Evolutionary conservation across 2,797 vertebrate genomes (phyloP), one percentile per base, ranked within the genome.

Genomic region (Poeciliopsis paucimaculata): DNA sequence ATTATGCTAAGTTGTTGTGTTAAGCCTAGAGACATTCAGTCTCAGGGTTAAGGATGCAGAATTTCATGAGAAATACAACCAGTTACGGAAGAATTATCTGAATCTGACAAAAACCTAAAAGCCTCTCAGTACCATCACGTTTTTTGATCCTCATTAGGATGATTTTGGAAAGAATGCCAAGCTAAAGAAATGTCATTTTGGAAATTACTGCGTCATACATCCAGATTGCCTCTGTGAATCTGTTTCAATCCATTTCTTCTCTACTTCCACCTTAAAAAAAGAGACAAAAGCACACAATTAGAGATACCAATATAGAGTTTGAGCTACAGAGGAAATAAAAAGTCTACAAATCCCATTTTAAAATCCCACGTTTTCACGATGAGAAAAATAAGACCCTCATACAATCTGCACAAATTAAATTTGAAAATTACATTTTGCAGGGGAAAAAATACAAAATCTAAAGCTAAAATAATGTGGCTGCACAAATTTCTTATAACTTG

Each of bases 211-310:
- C 80, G 97, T 96, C 77, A 95, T 87, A 64, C 98, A 99, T 79
- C 95, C 96, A 31, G 96, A 95, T 20, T 96, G 93, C 86, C 94
- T 97, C 86, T 96, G 94, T 41, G 96, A 94, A 86, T 99, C 97
- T 11, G 95, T 96, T 80, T 96, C 96, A 88, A 99, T 97, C 96
- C 96, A 96, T 88, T 98, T 99, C 95, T 97, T 98, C 91, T 99
- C 98, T 85, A 99, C 98, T 93, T 99, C 97, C 94, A 99, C 97
- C 98, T 99, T 86, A 45, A 89, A 81, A 73, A 71, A 77, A 60
- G 72, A 62, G 28, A 34, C 23, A 47, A 26, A 71, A 45, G 28
- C 26, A 46, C 26, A 71, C 55, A 84, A 57, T 47, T 73, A 70
- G 68, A 46, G 68, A 45, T 46, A 28, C 41, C 41, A 70, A 10